A percentile compares a stretch with the other conserved stretches of the same genome.
These are phyloP conservation scores for Pyxicephalus adspersus DNA, from an alignment of 2,113 vertebrate species.

Conservation along the genomic window DNA sequence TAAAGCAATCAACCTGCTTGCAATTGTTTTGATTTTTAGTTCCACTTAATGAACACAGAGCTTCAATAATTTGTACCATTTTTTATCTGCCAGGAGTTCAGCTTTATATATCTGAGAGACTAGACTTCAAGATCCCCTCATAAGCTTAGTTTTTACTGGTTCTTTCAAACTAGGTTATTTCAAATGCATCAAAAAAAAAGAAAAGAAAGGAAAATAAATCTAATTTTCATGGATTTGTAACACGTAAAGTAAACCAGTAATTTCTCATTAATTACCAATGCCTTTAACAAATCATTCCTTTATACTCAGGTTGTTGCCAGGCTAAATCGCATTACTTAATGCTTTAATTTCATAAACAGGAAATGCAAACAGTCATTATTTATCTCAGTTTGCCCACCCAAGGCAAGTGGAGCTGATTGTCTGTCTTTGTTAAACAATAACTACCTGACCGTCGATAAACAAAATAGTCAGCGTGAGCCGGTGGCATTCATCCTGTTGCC, in stretches of 20 bases:
- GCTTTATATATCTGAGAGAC: too few species aligned
- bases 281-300: not conserved
- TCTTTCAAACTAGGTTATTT: too few species aligned
- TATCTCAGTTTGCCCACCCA: not conserved
- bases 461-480: not conserved
- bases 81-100: too few species aligned
- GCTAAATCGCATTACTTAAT: conserved; percentile 18
- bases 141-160: too few species aligned
- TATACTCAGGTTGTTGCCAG: not conserved
- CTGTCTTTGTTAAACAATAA: not conserved
- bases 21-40: too few species aligned
- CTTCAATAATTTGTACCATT: too few species aligned
- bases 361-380: conserved; percentile 15
- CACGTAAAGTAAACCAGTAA: not conserved
- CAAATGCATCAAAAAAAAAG: too few species aligned
- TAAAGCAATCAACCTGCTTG: too few species aligned
- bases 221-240: not conserved
- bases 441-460: conserved; percentile 14
- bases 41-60: too few species aligned
- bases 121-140: too few species aligned
- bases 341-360: conserved; percentile 20
- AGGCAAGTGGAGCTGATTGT: not conserved
- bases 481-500: not conserved
- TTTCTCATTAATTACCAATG: conserved; percentile 9
- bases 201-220: too few species aligned